Evolutionary conservation across 2,113 vertebrate species (phyloP), one percentile per base, ranked within the genome.

Genomic region (Mus pahari): DNA sequence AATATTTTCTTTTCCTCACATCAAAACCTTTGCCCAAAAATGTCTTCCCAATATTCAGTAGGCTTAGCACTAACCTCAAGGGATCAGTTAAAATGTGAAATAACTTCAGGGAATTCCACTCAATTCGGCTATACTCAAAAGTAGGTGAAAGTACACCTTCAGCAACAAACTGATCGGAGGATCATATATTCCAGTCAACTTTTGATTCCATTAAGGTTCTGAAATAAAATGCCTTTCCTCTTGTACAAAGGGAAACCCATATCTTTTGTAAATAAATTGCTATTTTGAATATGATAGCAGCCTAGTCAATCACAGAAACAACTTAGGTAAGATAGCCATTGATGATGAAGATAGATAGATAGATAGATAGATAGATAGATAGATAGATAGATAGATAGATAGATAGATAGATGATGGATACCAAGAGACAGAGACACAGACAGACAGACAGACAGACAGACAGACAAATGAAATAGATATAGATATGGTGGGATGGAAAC

Each of bases 111-210:
- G 82, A 94, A 92, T 39, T 75, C 4, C 39, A 39, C 3, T 60
- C 36, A 58, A 36, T 92, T 94, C 58, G 24, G 73, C 19, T 93
- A 17, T 94, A 88, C 64, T 94, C 64, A 73, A 36, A 31, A 92
- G 33, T 86, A 53, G 16, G 9, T 71, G 45, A 8, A 91, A 93
- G 58, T 33, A 88, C 39, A 91, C 90, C 26, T 90, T 79, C n/a
- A 26, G 3, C 28, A 58, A 70, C 14, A 48, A 45, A 58, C 11
- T 71, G 58, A 53, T 71, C n/a, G 74, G 55, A 50, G 64, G 48
- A 92, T 90, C 88, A 28, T 92, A 31, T 10, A 9, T 62, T 70
- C 33, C 58, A 83, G 42, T 53, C 74, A 73, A 64, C 45, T 74
- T 20, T 13, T 78, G 48, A 94, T 86, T 92, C 13, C 14, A 8